phyloP scores from a whole-genome alignment of 2,113 vertebrate genomes.

The chimpanzee (Pan troglodytes) region NHGRI_mPanTro3-v2.1_pri NC_072417.2:68568501-68569000 shows the following conservation, averaged over 20 bases:
- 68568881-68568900: too few species aligned
- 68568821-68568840: too few species aligned
- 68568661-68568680: background rate
- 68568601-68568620: background rate
- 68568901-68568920: too few species aligned
- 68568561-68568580: background rate
- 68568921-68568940: too few species aligned
- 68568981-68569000: too few species aligned
- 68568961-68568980: too few species aligned
- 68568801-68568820: too few species aligned
- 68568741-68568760: background rate
- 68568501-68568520: background rate
- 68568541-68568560: background rate
- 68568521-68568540: background rate
- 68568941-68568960: too few species aligned
- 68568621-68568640: slow-evolving; percentile 17
- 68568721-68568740: background rate
- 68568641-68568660: background rate
- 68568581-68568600: background rate
- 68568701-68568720: background rate
- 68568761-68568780: too few species aligned
- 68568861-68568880: too few species aligned
- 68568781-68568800: too few species aligned
- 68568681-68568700: background rate
- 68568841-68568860: too few species aligned